These are phyloP conservation scores for Microcebus lehilahytsara DNA, from an alignment of 2,113 vertebrate genomes.

Conservation along the genomic window DNA sequence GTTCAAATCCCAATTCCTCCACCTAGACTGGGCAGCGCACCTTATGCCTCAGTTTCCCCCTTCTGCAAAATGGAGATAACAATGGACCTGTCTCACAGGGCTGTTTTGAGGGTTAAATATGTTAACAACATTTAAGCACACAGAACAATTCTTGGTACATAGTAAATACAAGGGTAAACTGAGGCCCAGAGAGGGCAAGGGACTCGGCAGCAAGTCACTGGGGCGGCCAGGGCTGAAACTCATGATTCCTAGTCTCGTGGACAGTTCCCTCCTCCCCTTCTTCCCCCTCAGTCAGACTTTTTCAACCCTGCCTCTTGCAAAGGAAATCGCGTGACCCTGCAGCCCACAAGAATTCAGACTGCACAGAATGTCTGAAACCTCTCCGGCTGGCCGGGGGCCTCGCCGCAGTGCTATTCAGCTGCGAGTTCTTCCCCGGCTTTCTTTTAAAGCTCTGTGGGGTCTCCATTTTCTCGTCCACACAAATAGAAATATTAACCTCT, in stretches of 20 bases:
- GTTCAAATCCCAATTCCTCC: neutral
- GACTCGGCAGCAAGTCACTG: neutral
- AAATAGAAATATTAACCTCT: constrained; percentile 33
- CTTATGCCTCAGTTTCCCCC: neutral
- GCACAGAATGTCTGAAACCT: constrained; percentile 56
- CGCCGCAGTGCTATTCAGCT: neutral
- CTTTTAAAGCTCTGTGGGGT: neutral
- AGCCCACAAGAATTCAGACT: constrained; percentile 57
- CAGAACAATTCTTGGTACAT: neutral
- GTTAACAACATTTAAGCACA: neutral
- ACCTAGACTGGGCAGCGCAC: neutral
- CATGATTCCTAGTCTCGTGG: constrained; percentile 52
- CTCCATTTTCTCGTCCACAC: neutral
- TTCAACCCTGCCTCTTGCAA: constrained; percentile 44
- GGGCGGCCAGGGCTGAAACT: constrained; percentile 1
- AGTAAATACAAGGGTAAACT: neutral
- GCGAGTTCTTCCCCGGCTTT: neutral
- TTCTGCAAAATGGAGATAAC: neutral
- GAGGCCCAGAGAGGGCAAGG: neutral
- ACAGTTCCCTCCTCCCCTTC: neutral
- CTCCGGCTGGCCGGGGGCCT: constrained; percentile 40
- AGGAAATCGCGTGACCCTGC: constrained; percentile 75
- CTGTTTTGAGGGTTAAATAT: neutral
- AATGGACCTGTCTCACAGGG: neutral
- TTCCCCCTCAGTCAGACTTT: constrained; percentile 34